phyloP scores from a whole-genome alignment of 1,140 invertebrate genomes.

The Drosophila dunni region DNA sequence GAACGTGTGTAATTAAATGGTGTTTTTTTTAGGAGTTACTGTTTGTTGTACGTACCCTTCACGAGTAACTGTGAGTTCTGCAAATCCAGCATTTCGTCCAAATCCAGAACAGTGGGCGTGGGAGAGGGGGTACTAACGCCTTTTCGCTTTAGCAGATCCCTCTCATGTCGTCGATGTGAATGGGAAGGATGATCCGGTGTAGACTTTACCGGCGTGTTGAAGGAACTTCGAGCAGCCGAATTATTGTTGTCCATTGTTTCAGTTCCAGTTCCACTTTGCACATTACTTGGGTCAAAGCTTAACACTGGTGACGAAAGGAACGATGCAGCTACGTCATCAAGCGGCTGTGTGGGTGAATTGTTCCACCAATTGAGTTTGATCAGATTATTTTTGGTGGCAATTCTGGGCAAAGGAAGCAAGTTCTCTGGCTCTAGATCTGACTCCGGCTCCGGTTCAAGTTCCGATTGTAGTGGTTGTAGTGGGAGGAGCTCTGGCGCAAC shows the following conservation, averaged over 20 bases:
- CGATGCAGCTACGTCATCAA: conserved; percentile 22
- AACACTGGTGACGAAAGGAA: not conserved
- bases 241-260: conserved; percentile 56
- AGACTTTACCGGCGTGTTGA: conserved; percentile 43
- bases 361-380: conserved; percentile 78
- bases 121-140: not conserved
- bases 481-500: conserved; percentile 43
- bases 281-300: not conserved
- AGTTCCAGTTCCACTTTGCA: not conserved
- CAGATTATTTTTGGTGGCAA: conserved; percentile 67
- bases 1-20: too few relatives aligned
- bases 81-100: conserved; percentile 24
- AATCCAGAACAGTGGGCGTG: not conserved
- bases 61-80: conserved; percentile 68
- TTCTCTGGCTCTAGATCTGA: not conserved
- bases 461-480: conserved; percentile 36
- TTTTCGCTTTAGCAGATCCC: conserved; percentile 9
- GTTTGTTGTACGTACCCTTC: conserved; percentile 45
- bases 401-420: conserved; percentile 42
- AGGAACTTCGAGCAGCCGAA: conserved; percentile 26
- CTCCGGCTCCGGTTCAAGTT: not conserved
- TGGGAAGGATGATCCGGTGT: not conserved
- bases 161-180: not conserved
- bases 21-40: too few relatives aligned
- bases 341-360: conserved; percentile 51